Conservation (phyloP, 2,113 vertebrate species). For the Ascaphus truei region DNA sequence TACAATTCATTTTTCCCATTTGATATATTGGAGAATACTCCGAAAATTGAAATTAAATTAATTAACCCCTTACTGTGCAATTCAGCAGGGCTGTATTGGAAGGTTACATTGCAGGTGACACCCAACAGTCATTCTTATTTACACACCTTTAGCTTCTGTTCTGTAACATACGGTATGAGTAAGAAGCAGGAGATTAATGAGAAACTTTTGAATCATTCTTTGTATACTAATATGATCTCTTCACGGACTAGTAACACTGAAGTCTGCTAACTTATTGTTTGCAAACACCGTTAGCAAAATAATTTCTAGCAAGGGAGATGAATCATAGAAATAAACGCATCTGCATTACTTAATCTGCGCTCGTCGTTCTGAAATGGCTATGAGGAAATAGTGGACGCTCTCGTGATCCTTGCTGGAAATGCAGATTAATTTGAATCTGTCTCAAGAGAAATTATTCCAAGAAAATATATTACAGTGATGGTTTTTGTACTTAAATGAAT, state of each 20-base stretch:
- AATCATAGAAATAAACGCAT: not conserved
- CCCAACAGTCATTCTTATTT: not conserved
- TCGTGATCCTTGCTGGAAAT: slow-evolving; percentile 32
- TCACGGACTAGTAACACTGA: not conserved
- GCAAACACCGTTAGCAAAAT: slow-evolving; percentile 12
- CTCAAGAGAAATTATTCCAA: slow-evolving; percentile 35
- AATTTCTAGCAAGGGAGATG: slow-evolving; percentile 25
- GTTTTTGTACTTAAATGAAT: slow-evolving; percentile 32
- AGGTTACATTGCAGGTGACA: not conserved
- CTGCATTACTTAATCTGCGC: not conserved
- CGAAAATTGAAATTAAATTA: not conserved
- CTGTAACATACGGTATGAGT: too few species aligned
- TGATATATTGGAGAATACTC: not conserved
- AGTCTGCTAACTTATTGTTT: not conserved
- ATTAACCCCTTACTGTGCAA: not conserved
- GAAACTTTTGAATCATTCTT: not conserved
- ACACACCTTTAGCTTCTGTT: too few species aligned
- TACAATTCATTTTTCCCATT: not conserved
- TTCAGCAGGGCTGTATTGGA: not conserved
- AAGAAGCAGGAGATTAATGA: too few species aligned
- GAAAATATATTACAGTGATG: slow-evolving; percentile 22
- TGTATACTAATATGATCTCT: too few species aligned
- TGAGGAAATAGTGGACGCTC: not conserved
- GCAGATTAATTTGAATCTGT: slow-evolving; percentile 38
- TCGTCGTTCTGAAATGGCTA: slow-evolving; percentile 22